Evolutionary conservation across 1,140 invertebrate species (phyloP).

Genomic region (Triops longicaudatus): DNA sequence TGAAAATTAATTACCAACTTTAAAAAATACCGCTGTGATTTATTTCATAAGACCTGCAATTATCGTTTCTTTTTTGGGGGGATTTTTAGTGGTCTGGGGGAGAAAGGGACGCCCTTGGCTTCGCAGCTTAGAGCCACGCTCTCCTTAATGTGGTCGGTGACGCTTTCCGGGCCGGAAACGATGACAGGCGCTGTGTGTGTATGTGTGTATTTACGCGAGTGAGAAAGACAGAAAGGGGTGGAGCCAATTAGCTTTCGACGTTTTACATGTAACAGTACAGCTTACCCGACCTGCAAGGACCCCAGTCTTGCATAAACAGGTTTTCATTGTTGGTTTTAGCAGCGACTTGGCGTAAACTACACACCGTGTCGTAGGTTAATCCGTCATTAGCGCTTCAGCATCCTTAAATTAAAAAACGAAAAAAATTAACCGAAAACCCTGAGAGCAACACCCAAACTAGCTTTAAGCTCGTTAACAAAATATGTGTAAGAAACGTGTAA

Average conservation of each 20-base stretch:
- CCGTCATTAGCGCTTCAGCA: too few species aligned
- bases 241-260: slow-evolving; percentile 14
- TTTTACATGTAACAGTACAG: background rate
- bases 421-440: too few species aligned
- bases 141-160: slow-evolving; percentile 41
- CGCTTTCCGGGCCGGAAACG: slow-evolving; percentile 41
- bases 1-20: too few species aligned
- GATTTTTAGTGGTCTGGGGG: too few species aligned
- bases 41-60: too few species aligned
- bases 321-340: slow-evolving; percentile 36
- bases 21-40: too few species aligned
- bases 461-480: too few species aligned
- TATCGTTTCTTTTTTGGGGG: too few species aligned
- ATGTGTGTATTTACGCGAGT: background rate
- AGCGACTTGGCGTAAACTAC: slow-evolving; percentile 47
- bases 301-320: slow-evolving; percentile 40
- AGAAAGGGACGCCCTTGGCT: slow-evolving; percentile 52
- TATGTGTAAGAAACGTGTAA: too few species aligned
- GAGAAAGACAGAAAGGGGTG: too few species aligned
- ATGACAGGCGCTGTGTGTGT: slow-evolving; percentile 43
- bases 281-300: slow-evolving; percentile 48
- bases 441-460: too few species aligned
- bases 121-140: slow-evolving; percentile 52
- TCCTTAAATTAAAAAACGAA: too few species aligned
- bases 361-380: slow-evolving; percentile 48